Conservation (phyloP, 2,797 vertebrate genomes). For the Kryptopterus vitreolus region DNA sequence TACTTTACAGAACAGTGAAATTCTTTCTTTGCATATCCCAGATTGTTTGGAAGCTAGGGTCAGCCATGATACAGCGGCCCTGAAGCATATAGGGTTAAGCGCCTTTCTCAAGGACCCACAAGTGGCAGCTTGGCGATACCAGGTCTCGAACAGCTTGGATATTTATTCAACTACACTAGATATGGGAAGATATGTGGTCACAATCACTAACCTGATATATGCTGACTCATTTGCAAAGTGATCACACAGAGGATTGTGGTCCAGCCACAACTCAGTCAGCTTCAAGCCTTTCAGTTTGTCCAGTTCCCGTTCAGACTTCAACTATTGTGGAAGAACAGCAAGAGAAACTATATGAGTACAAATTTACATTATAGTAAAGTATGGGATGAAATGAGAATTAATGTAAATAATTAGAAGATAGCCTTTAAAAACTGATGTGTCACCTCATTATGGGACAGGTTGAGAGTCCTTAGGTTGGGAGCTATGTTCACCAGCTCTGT, state of each 20-base stretch:
- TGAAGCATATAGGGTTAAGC: too few species aligned
- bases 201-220: constrained; percentile 85
- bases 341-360: background rate
- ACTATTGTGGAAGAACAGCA: constrained; percentile 62
- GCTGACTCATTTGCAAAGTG: constrained; percentile 82
- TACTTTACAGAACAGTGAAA: too few species aligned
- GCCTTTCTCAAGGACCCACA: too few species aligned
- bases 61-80: too few species aligned
- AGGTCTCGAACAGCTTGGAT: too few species aligned
- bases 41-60: too few species aligned
- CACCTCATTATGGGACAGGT: constrained; percentile 87
- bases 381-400: background rate
- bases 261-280: constrained; percentile 87
- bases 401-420: background rate
- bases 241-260: constrained; percentile 82
- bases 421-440: constrained; percentile 41
- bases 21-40: too few species aligned
- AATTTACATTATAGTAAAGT: background rate
- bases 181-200: too few species aligned
- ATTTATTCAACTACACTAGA: too few species aligned
- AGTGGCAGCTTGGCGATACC: too few species aligned
- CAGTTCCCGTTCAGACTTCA: constrained; percentile 84
- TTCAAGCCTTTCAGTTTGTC: constrained; percentile 87
- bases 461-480: constrained; percentile 82
- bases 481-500: constrained; percentile 77